These are phyloP conservation scores for Deladenus siricidicola DNA, from an alignment of 2,888 invertebrate genomes.

Conservation along the genomic window DNA sequence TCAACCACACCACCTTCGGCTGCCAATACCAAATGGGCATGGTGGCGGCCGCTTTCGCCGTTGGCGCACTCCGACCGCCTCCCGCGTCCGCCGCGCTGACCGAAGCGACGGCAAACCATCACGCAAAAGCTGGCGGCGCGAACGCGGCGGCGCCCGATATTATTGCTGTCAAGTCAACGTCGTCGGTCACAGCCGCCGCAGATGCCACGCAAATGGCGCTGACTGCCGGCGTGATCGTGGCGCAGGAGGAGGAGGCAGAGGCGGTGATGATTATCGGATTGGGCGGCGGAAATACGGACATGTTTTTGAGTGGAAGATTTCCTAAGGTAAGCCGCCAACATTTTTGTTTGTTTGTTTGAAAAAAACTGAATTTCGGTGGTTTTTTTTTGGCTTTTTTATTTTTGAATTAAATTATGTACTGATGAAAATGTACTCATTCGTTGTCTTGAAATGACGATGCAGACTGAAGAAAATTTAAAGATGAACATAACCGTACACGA, in stretches of 20 bases:
- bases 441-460: neutral
- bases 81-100: neutral
- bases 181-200: neutral
- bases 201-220: neutral
- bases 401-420: too few species aligned
- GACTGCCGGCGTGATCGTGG: neutral
- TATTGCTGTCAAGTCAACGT: neutral
- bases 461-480: too few species aligned
- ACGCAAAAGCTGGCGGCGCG: too few species aligned
- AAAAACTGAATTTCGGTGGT: too few species aligned
- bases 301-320: constrained; percentile 35
- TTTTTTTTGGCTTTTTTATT: too few species aligned
- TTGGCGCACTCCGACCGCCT: constrained; percentile 10
- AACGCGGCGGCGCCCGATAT: too few species aligned
- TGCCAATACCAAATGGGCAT: constrained; percentile 24
- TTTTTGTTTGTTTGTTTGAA: too few species aligned
- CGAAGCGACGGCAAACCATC: neutral
- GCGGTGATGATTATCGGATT: constrained; percentile 34
- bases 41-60: constrained; percentile 19
- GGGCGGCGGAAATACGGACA: constrained; percentile 45
- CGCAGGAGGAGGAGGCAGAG: neutral
- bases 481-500: constrained; percentile 45
- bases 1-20: constrained; percentile 15
- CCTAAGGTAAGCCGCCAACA: constrained; percentile 37
- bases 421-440: neutral